Percentiles rank a stretch among this genome's conserved stretches.
These are phyloP conservation scores for Aplochiton taeniatus DNA, from an alignment of 2,797 vertebrate genomes.

Conservation along the genomic window DNA sequence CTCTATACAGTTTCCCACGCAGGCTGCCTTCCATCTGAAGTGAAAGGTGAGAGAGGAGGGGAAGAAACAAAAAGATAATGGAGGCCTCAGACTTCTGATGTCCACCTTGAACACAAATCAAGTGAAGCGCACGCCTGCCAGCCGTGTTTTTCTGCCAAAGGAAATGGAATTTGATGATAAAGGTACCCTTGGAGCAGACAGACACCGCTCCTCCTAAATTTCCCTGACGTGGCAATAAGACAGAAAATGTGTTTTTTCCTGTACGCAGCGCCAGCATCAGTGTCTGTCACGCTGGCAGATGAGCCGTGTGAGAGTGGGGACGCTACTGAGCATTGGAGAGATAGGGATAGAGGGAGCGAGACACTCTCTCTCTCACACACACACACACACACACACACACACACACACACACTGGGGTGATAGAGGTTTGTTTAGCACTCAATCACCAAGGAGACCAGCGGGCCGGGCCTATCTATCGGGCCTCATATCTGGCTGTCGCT, in stretches of 20 bases:
- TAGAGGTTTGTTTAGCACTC: constrained; percentile 60
- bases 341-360: constrained; percentile 8
- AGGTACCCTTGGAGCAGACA: constrained; percentile 70
- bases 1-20: too few species aligned
- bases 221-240: constrained; percentile 75
- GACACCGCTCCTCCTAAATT: constrained; percentile 63
- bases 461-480: constrained; percentile 42
- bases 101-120: constrained; percentile 13
- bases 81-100: constrained; percentile 44
- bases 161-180: constrained; percentile 77
- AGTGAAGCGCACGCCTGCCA: constrained; percentile 42
- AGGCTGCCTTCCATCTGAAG: too few species aligned
- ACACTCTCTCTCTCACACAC: constrained; percentile 29
- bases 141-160: constrained; percentile 69
- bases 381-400: constrained; percentile 23
- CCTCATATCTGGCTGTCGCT: too few species aligned
- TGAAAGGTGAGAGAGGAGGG: too few species aligned
- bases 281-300: constrained; percentile 47
- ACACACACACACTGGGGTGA: constrained; percentile 38
- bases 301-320: constrained; percentile 45
- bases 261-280: constrained; percentile 46
- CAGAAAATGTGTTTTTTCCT: constrained; percentile 63
- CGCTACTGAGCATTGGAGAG: neutral
- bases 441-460: constrained; percentile 53
- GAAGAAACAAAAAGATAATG: too few species aligned